Evolutionary conservation across 2,888 invertebrate species (phyloP), one percentile per base, ranked within the genome.

Genomic region (Chironomus riparius): DNA sequence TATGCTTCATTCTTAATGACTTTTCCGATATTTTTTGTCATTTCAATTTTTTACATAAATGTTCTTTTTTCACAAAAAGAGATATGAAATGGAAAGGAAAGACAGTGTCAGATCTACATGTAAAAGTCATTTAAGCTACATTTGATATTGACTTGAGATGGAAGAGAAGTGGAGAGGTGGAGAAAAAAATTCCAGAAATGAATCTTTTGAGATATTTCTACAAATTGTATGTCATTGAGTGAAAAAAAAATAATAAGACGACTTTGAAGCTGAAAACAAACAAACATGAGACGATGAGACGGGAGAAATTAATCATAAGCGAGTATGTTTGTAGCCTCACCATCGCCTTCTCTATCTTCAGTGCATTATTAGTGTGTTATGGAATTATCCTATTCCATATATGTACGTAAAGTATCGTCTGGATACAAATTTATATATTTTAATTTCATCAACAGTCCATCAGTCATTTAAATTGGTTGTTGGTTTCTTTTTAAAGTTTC

Each of bases 361-460:
- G 18, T 56, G 56, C 38, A 38, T 38, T 38, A 38, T 38, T 38
- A 10, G 38, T 38, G 38, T 38, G 38, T 38, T 56, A 15, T 56
- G 56, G 56, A 56, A 56, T 18, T 56, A 15, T 56, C 18, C 18
- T 56, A 56, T 56, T 15, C 56, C 56, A 56, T 56, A 56, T 56
- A 56, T 56, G 56, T 15, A 15, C 15, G 38, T 28, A 28, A 28
- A 28, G 48, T 62, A 7, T 22, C 62, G 21, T 18, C 18, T 18
- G 18, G 21, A 62, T 56, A 56, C 18, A 21, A 68, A 50, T 68
- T 68, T 50, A 75, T 69, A 68, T 56, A 68, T 69, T 76, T 76
- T 69, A 69, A 76, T 76, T 76, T 76, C 76, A 76, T 76, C 76
- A 76, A 28, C 76, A 74, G 74, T 68, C 74, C 65, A 74, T 74